A percentile compares a stretch with the other conserved stretches of the same genome.
Conservation (phyloP, 2,797 vertebrate species). For the Distichodus sexfasciatus region DNA sequence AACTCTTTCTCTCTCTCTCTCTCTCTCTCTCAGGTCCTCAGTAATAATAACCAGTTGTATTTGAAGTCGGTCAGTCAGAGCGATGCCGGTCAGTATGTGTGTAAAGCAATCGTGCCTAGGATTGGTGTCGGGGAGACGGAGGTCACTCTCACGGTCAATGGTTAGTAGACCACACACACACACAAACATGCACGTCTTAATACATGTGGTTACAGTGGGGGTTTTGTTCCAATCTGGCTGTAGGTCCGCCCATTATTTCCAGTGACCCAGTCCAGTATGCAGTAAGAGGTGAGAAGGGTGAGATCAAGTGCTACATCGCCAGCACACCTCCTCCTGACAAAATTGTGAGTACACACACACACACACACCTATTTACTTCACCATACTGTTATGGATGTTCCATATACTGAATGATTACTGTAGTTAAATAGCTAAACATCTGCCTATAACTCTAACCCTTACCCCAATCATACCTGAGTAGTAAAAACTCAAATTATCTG, state of each 20-base stretch:
- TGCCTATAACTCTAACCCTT: too few relatives aligned
- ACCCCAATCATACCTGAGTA: too few relatives aligned
- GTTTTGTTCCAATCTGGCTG: not conserved
- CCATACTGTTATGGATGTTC: too few relatives aligned
- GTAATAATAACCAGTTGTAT: constrained; percentile 93
- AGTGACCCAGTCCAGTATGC: constrained; percentile 88
- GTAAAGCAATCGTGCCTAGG: constrained; percentile 93
- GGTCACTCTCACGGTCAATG: constrained; percentile 89
- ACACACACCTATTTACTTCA: constrained; percentile 1
- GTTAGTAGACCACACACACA: constrained; percentile 65
- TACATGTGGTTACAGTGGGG: too few relatives aligned
- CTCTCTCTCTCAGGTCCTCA: constrained; percentile 80
- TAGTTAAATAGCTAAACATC: too few relatives aligned
- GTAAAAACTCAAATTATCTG: too few relatives aligned
- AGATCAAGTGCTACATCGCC: constrained; percentile 93
- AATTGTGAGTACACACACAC: constrained; percentile 80
- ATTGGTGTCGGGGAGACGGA: constrained; percentile 92
- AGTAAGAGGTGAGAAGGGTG: constrained; percentile 83
- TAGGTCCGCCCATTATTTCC: constrained; percentile 93
- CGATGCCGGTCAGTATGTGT: constrained; percentile 90
- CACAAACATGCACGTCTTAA: not conserved
- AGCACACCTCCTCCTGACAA: constrained; percentile 92
- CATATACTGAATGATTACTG: too few relatives aligned
- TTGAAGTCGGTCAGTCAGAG: constrained; percentile 88
- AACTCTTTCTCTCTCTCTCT: constrained; percentile 48